Evolutionary conservation across 2,888 invertebrate species (phyloP).

Genomic region (Crepidodera aurea): DNA sequence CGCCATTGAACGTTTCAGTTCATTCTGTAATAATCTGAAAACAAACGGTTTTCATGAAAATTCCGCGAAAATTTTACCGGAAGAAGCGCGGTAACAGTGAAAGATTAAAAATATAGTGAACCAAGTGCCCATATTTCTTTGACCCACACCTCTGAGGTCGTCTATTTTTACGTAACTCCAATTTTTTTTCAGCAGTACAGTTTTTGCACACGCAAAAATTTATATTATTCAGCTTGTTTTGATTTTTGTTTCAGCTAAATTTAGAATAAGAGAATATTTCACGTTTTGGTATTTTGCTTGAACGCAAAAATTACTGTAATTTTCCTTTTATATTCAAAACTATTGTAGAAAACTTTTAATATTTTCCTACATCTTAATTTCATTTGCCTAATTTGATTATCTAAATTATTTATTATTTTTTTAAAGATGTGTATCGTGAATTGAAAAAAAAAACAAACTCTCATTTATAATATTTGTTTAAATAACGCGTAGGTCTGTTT

Average conservation of each 20-base stretch:
- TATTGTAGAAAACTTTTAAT: too few relatives aligned
- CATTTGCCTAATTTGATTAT: too few relatives aligned
- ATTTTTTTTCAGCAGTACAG: slow-evolving; percentile 1
- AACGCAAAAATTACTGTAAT: neutral
- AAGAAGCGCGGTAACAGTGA: slow-evolving; percentile 7
- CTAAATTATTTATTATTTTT: too few relatives aligned
- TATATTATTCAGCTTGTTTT: slow-evolving; percentile 16
- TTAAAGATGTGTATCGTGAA: too few relatives aligned
- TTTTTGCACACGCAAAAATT: slow-evolving; percentile 22
- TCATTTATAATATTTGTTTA: too few relatives aligned
- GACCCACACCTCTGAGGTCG: neutral
- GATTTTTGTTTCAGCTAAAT: slow-evolving; percentile 16
- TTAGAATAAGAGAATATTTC: slow-evolving; percentile 13
- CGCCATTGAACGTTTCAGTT: slow-evolving; percentile 30
- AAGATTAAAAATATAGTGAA: slow-evolving; percentile 5
- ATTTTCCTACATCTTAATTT: too few relatives aligned
- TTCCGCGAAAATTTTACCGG: slow-evolving; percentile 12
- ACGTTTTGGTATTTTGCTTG: neutral
- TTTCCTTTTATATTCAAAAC: neutral
- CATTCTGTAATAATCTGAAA: slow-evolving; percentile 26
- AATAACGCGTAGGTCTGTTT: too few relatives aligned
- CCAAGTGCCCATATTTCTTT: slow-evolving; percentile 24
- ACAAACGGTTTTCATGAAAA: slow-evolving; percentile 15
- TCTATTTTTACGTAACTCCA: slow-evolving; percentile 17
- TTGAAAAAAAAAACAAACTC: too few relatives aligned